Evolutionary conservation across 2,113 vertebrate species (phyloP).

Genomic region (Cettia cetti): DNA sequence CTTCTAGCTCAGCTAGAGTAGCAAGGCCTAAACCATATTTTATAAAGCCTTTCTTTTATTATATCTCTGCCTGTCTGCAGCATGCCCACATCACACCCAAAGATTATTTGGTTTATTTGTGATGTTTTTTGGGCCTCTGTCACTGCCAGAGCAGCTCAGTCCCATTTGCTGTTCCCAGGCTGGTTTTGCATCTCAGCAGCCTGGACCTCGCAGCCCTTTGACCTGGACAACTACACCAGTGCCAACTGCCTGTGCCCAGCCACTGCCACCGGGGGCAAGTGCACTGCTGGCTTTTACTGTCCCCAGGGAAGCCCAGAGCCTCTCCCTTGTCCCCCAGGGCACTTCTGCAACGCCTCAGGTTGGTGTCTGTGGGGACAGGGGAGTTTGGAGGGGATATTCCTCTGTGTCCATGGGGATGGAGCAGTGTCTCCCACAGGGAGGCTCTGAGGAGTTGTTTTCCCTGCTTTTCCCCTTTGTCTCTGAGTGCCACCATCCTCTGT

Average conservation of each 20-base stretch:
- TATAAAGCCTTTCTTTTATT: neutral
- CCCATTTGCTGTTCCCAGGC: slow-evolving; percentile 61
- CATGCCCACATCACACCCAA: neutral
- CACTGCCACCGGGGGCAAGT: slow-evolving; percentile 88
- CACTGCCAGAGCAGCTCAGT: neutral
- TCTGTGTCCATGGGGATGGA: rapidly evolving
- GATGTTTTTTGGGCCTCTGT: neutral
- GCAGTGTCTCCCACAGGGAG: neutral
- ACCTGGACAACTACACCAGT: slow-evolving; percentile 93
- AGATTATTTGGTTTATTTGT: neutral
- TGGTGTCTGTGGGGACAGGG: neutral
- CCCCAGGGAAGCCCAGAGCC: slow-evolving; percentile 85
- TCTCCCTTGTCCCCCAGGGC: slow-evolving; percentile 76
- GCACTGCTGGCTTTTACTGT: slow-evolving; percentile 84
- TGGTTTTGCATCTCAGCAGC: slow-evolving; percentile 94
- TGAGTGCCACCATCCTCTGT: neutral
- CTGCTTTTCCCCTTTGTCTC: neutral
- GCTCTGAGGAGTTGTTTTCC: neutral
- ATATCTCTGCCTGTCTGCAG: neutral
- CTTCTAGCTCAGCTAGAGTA: neutral
- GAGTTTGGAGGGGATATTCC: neutral
- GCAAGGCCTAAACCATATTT: neutral
- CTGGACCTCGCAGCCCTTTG: slow-evolving; percentile 89
- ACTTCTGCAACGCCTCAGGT: slow-evolving; percentile 87
- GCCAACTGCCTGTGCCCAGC: slow-evolving; percentile 92